Evolutionary conservation across 2,797 vertebrate species (phyloP).

Genomic region (Knipowitschia caucasica): DNA sequence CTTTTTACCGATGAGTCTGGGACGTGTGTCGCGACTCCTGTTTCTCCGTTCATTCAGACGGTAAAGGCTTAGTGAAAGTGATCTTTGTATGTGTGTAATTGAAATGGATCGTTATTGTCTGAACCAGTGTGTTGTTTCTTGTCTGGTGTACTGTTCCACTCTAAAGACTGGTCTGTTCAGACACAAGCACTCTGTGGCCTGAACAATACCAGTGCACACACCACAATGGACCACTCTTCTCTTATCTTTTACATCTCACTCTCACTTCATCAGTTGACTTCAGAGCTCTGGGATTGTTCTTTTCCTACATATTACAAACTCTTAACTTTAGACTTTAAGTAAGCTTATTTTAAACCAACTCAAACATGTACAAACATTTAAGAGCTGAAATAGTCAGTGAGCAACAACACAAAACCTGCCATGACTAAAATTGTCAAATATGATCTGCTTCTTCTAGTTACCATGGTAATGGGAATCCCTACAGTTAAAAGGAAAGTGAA

Average conservation of each 20-base stretch:
- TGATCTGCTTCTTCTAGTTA: conserved; percentile 77
- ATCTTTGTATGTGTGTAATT: conserved; percentile 22
- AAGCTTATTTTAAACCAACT: conserved; percentile 1
- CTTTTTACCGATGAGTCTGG: not conserved
- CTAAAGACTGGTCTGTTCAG: conserved; percentile 34
- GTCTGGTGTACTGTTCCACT: conserved; percentile 7
- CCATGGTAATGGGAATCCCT: conserved; percentile 98
- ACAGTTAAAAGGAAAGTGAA: conserved; percentile 98
- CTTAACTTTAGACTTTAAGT: no score
- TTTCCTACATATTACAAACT: no score
- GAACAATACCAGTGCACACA: conserved; percentile 17
- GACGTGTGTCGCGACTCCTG: not conserved
- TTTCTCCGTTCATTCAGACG: conserved; percentile 5
- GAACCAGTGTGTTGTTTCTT: conserved; percentile 13
- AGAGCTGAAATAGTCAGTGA: no score
- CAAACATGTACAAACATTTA: no score
- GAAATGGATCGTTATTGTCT: conserved; percentile 23
- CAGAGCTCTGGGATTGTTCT: not conserved
- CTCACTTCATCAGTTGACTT: conserved; percentile 10
- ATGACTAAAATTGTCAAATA: conserved; percentile 32
- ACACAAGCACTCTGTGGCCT: not conserved
- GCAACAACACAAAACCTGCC: no score
- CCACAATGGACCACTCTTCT: conserved; percentile 35
- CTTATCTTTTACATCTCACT: not conserved
- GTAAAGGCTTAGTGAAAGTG: conserved; percentile 30